Evolutionary conservation across 2,797 vertebrate species (phyloP), one percentile per base, ranked within the genome.

Genomic region (Salarias fasciatus): DNA sequence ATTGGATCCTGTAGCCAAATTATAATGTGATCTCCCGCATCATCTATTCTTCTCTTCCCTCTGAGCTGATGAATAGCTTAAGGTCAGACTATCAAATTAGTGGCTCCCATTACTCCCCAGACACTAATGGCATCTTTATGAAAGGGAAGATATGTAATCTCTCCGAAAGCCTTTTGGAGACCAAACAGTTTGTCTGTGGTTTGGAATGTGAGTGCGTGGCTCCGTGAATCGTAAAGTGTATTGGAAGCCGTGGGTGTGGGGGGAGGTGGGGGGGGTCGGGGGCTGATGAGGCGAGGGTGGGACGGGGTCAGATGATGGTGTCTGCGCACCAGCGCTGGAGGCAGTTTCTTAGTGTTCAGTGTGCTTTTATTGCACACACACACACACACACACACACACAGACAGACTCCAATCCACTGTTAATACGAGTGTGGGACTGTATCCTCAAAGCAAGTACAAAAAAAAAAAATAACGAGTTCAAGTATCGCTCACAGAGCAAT

Each of bases 71-170:
- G 89, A 91, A 89, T 89, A 86, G 91, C 88, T 90, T 88, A 83
- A 88, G 90, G 88, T 92, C 88, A 89, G 83, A 86, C 85, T 69
- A 88, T 85, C 88, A 88, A 90, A 90, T 92, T 91, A 90, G 83
- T 77, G 69, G 66, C 79, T 89, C 75, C 78, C 88, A 89, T 92
- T 92, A 89, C 85, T 90, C 87, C 84, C 79, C 63, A 88, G 87
- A 89, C 88, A 89, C 85, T 91, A 92, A 92, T 91, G 90, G 86
- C 76, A 72, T 88, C 88, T 89, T 88, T 87, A 88, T 88, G 83
- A 91, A 90, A 88, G 86, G 61, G 80, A 88, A 77, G 62, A 80
- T 87, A 83, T 87, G 86, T 85, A 88, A 90, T 90, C 82, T 87
- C 75, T 83, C 72, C 78, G 56, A 89, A 88, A 90, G 86, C 77